Conservation (phyloP, 2,113 vertebrate genomes). For the Azemiops feae region DNA sequence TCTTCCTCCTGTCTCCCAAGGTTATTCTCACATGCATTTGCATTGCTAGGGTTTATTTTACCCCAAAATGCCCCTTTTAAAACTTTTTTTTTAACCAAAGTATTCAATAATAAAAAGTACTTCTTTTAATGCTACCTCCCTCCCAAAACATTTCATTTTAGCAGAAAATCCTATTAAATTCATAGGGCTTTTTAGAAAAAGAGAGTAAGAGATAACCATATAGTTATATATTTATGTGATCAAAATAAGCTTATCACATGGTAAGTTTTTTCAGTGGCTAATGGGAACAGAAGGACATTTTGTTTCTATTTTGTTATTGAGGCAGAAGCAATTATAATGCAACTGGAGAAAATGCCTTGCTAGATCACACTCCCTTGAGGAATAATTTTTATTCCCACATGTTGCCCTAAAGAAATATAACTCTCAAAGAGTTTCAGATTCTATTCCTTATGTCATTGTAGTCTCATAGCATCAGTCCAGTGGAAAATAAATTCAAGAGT, state of each 20-base stretch:
- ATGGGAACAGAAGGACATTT: background rate
- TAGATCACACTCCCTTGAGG: background rate
- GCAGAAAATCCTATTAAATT: background rate
- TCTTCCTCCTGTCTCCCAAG: background rate
- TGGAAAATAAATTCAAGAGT: background rate
- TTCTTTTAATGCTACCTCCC: background rate
- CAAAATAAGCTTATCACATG: background rate
- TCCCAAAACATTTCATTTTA: background rate
- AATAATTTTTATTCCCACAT: background rate
- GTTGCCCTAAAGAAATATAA: background rate
- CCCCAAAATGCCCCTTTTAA: background rate
- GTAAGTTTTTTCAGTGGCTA: background rate
- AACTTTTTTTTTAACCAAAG: background rate
- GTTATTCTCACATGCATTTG: background rate
- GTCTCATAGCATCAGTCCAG: background rate
- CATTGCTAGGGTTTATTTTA: background rate
- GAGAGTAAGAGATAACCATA: background rate
- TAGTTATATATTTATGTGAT: background rate
- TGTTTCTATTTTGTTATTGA: background rate
- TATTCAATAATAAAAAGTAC: background rate
- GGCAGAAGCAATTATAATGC: background rate
- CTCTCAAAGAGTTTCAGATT: background rate
- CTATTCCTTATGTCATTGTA: background rate
- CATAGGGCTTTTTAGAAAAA: background rate
- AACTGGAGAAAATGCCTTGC: background rate